phyloP scores from a whole-genome alignment of 2,113 vertebrate species.

The Emberiza fucata region DNA sequence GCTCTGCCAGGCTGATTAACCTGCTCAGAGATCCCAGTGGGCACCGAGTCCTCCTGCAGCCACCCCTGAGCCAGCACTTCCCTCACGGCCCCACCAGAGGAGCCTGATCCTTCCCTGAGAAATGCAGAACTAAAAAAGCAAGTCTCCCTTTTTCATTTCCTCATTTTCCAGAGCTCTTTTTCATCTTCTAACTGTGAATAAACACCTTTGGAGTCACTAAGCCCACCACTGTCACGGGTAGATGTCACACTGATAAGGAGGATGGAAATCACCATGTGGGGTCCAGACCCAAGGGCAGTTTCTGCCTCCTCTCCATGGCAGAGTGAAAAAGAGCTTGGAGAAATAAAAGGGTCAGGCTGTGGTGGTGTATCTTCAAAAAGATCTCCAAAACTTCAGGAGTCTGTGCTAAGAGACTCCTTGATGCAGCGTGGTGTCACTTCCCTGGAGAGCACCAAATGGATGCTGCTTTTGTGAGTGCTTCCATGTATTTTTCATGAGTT shows the following conservation, averaged over 20 bases:
- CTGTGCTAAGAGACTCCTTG: background rate
- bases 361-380: background rate
- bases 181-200: background rate
- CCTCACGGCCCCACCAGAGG: background rate
- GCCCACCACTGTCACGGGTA: rapidly evolving
- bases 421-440: background rate
- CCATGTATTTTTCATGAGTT: rapidly evolving
- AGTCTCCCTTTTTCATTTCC: background rate
- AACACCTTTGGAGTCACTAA: background rate
- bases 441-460: rapidly evolving
- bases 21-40: background rate
- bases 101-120: background rate
- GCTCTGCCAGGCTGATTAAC: background rate
- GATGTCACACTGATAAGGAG: background rate
- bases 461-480: background rate
- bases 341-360: background rate
- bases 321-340: background rate
- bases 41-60: background rate
- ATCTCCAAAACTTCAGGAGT: background rate
- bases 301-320: background rate
- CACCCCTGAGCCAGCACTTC: background rate
- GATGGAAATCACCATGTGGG: rapidly evolving
- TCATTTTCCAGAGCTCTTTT: background rate
- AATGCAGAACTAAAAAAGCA: background rate
- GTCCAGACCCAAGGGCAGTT: background rate